Percentiles rank a stretch among this genome's conserved stretches.
These are phyloP conservation scores for Cepaea hortensis DNA, from an alignment of 2,888 invertebrate genomes.

Conservation along the genomic window DNA sequence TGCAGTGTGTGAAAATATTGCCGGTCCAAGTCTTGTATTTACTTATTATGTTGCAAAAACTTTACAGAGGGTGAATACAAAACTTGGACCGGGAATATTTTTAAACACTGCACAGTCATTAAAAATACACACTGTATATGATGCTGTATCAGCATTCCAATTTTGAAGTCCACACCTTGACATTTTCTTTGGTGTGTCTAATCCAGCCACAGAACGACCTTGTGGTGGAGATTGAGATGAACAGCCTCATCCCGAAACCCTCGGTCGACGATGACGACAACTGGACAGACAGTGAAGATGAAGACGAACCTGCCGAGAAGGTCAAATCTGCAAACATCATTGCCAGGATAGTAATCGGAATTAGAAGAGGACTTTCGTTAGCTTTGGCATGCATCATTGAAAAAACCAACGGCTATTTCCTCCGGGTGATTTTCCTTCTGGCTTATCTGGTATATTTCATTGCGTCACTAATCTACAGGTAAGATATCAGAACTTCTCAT, in stretches of 20 bases:
- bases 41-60: too few species aligned
- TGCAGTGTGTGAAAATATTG: too few species aligned
- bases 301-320: neutral
- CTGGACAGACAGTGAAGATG: conserved; percentile 12
- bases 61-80: too few species aligned
- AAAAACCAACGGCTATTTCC: conserved; percentile 32
- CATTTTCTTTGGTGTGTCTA: neutral
- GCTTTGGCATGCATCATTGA: neutral
- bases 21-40: too few species aligned
- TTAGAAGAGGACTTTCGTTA: neutral
- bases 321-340: neutral
- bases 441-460: conserved; percentile 29
- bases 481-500: neutral
- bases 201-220: neutral
- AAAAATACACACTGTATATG: too few species aligned
- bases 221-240: conserved; percentile 8
- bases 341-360: neutral
- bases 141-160: too few species aligned
- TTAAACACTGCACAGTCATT: too few species aligned
- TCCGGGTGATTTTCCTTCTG: conserved; percentile 3
- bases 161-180: neutral
- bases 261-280: neutral
- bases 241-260: neutral
- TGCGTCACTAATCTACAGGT: conserved; percentile 32
- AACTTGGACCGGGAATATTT: too few species aligned